These are phyloP conservation scores for Pocillopora grandis DNA, from an alignment of 92 coral and sea anemone species.

Conservation along the genomic window DNA sequence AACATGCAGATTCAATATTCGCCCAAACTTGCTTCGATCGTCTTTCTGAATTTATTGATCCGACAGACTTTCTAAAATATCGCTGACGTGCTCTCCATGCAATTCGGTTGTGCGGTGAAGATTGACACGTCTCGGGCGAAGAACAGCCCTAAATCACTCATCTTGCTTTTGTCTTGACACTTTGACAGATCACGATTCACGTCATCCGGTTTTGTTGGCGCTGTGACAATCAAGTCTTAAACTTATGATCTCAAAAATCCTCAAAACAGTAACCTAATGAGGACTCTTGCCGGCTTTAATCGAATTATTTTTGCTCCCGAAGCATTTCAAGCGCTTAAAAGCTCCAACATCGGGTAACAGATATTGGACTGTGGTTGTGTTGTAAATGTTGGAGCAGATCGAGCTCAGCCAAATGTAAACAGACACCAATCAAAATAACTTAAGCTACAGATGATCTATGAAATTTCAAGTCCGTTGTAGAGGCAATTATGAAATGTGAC, in stretches of 20 bases:
- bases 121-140: background rate
- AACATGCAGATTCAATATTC: background rate
- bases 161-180: constrained; percentile 32
- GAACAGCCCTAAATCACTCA: background rate
- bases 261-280: background rate
- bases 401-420: background rate
- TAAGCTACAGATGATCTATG: background rate
- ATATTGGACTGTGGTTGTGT: background rate
- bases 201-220: background rate
- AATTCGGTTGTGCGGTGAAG: background rate
- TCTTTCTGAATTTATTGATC: background rate
- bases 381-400: background rate
- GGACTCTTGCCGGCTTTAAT: background rate
- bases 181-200: constrained; percentile 12
- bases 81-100: background rate
- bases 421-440: constrained; percentile 8
- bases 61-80: background rate
- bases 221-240: background rate
- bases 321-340: background rate
- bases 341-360: background rate
- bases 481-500: background rate
- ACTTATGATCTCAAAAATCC: background rate
- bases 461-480: background rate
- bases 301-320: too few relatives aligned
- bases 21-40: background rate